Conservation (phyloP, 2,113 vertebrate species). For the Pseudorectes ferrugineus region DNA sequence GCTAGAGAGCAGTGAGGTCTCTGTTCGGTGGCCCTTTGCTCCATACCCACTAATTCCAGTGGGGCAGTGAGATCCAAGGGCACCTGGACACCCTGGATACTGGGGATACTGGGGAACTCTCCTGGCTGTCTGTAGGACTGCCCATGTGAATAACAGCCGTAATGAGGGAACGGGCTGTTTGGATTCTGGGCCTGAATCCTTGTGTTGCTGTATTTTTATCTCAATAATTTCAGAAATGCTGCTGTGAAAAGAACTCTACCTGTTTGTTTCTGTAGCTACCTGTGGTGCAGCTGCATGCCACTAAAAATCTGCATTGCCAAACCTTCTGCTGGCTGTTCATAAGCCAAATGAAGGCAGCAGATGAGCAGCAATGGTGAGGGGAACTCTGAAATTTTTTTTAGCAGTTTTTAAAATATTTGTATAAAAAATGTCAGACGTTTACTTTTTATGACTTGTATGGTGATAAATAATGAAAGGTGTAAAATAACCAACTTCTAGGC, state of each 20-base stretch:
- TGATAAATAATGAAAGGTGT: not conserved
- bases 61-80: not conserved
- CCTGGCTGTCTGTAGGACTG: not conserved
- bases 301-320: not conserved
- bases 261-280: slow-evolving; percentile 40
- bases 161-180: not conserved
- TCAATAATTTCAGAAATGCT: not conserved
- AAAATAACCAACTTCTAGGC: not conserved
- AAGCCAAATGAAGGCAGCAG: not conserved
- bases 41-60: accelerated
- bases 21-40: not conserved
- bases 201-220: not conserved
- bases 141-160: not conserved
- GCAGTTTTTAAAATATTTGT: not conserved
- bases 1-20: not conserved
- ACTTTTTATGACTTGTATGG: not conserved
- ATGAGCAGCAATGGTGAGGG: not conserved
- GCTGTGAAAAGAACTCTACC: slow-evolving; percentile 8
- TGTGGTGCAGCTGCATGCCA: not conserved
- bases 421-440: not conserved
- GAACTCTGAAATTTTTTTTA: not conserved
- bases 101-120: not conserved
- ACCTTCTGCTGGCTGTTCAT: not conserved
- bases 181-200: not conserved
- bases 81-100: not conserved